Evolutionary conservation across 2,113 vertebrate species (phyloP).

Genomic region (Tiliqua scincoides): DNA sequence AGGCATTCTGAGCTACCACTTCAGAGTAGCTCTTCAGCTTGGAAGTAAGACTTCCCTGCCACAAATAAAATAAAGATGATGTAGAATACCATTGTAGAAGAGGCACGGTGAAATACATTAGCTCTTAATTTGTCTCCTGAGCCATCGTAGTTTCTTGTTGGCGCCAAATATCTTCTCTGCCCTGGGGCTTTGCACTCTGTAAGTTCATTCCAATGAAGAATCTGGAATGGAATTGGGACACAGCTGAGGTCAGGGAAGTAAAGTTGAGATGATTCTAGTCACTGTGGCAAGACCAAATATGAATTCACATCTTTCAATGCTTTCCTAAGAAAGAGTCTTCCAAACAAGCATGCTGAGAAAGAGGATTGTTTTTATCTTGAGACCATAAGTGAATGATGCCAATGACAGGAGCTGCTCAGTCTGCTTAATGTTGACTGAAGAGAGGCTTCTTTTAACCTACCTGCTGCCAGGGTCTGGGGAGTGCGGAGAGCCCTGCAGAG

Average conservation of each 20-base stretch:
- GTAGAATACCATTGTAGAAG: neutral
- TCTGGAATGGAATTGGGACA: constrained; percentile 54
- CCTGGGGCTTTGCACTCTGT: constrained; percentile 6
- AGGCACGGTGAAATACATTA: neutral
- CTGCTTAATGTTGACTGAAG: neutral
- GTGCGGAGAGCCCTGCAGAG: too few relatives aligned
- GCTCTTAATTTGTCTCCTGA: neutral
- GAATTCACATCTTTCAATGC: neutral
- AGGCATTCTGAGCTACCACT: neutral
- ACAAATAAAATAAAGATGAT: neutral
- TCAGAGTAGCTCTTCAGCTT: neutral
- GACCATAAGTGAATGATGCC: neutral
- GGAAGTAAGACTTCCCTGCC: neutral
- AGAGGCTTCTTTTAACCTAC: too few relatives aligned
- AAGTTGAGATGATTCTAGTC: accelerated
- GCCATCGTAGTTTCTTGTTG: constrained; percentile 17
- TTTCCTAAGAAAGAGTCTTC: neutral
- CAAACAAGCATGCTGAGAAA: neutral
- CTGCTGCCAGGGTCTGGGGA: too few relatives aligned
- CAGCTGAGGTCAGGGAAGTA: neutral
- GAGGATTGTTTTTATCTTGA: neutral
- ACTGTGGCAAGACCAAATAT: neutral
- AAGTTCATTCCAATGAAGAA: constrained; percentile 69
- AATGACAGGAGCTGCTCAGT: neutral
- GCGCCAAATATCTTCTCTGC: neutral